A percentile compares a stretch with the other conserved stretches of the same genome.
These are phyloP conservation scores for Bovichtus diacanthus DNA, from an alignment of 2,797 vertebrate species.

Conservation along the genomic window DNA sequence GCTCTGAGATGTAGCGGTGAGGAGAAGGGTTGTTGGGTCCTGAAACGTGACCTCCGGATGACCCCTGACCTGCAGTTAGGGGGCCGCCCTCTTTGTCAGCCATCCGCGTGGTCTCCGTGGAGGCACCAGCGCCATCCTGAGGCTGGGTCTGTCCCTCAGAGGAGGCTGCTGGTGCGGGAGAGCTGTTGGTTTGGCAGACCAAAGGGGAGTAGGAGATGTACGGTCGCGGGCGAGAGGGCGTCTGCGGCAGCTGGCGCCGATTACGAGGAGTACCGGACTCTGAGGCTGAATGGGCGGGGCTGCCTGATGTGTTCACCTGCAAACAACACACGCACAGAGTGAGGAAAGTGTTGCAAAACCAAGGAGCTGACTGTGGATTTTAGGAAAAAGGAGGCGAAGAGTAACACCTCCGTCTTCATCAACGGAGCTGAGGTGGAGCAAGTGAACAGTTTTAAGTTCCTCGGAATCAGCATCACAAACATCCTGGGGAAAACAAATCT, in stretches of 20 bases:
- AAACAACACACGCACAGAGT: constrained; percentile 19
- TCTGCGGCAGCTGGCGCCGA: constrained; percentile 94
- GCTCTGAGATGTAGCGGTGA: constrained; percentile 97
- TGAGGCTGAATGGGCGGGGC: constrained; percentile 89
- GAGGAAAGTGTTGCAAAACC: too few species aligned
- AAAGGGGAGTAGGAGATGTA: constrained; percentile 95
- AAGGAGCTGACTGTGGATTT: too few species aligned
- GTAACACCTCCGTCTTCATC: too few species aligned
- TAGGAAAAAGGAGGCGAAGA: too few species aligned
- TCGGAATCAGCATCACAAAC: too few species aligned
- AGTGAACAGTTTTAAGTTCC: too few species aligned
- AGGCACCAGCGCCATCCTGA: constrained; percentile 78
- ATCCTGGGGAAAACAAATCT: too few species aligned
- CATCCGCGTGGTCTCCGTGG: constrained; percentile 54
- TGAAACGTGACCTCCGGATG: constrained; percentile 79
- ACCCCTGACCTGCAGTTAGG: constrained; percentile 76
- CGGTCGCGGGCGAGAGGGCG: constrained; percentile 94
- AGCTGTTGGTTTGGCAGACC: constrained; percentile 85
- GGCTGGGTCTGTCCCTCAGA: constrained; percentile 84
- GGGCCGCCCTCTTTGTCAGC: constrained; percentile 80
- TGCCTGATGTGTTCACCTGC: constrained; percentile 89
- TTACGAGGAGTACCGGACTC: constrained; percentile 92
- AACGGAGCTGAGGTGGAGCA: too few species aligned
- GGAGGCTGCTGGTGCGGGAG: constrained; percentile 72
- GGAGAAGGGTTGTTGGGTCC: constrained; percentile 88